phyloP scores from a whole-genome alignment of 2,797 vertebrate species.

The Spheniscus humboldti region DNA sequence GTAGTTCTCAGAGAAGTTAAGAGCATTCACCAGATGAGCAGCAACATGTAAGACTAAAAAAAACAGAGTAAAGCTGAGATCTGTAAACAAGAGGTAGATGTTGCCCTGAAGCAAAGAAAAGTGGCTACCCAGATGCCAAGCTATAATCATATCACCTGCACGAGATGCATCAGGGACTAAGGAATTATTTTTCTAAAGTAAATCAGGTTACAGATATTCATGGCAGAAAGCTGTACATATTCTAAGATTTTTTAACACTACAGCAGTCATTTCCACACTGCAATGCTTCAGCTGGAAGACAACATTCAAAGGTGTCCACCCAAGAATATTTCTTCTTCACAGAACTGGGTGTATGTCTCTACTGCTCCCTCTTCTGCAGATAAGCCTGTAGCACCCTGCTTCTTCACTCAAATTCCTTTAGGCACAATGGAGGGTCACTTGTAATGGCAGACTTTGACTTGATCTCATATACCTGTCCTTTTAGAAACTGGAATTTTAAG shows the following conservation, averaged over 20 bases:
- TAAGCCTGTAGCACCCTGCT: not conserved
- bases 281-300: not conserved
- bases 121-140: not conserved
- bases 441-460: not conserved
- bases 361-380: not conserved
- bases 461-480: not conserved
- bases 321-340: not conserved
- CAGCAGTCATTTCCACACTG: not conserved
- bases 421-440: not conserved
- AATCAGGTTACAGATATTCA: not conserved
- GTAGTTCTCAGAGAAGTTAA: conserved; percentile 90
- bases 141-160: not conserved
- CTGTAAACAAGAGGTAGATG: not conserved
- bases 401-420: not conserved
- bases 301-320: not conserved
- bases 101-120: not conserved
- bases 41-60: conserved; percentile 78
- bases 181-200: not conserved
- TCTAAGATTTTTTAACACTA: not conserved
- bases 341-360: not conserved
- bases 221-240: not conserved
- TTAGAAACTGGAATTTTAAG: not conserved
- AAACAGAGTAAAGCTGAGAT: not conserved
- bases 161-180: not conserved
- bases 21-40: conserved; percentile 87